Conservation (phyloP, 2,113 vertebrate genomes). For the Alligator sinensis region DNA sequence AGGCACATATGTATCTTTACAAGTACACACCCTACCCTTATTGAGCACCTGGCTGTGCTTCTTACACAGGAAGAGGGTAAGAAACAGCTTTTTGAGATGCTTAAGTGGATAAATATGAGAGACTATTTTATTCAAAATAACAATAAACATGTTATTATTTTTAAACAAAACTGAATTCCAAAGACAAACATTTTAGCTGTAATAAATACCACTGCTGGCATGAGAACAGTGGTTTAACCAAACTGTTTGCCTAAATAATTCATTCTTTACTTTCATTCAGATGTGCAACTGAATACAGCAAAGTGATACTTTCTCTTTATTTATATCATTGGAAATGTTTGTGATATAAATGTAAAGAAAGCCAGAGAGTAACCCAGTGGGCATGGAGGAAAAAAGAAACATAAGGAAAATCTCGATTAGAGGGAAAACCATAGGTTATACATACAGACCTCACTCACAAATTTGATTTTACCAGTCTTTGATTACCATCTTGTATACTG, state of each 20-base stretch:
- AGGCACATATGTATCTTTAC: slow-evolving; percentile 33
- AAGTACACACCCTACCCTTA: slow-evolving; percentile 4
- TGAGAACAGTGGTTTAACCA: background rate
- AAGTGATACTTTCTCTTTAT: background rate
- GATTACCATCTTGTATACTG: background rate
- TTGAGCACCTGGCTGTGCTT: slow-evolving; percentile 57
- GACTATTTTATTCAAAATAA: slow-evolving; percentile 5
- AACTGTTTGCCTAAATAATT: background rate
- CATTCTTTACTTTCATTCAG: background rate
- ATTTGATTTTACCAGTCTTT: background rate
- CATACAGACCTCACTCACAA: background rate
- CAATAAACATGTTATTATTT: background rate
- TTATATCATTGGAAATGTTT: background rate
- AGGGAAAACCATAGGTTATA: background rate
- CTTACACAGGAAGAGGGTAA: background rate
- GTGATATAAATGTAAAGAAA: slow-evolving; percentile 16
- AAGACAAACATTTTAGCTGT: background rate
- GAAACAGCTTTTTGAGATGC: slow-evolving; percentile 12
- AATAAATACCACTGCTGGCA: background rate
- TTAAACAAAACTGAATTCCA: slow-evolving; percentile 28
- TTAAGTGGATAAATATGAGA: background rate
- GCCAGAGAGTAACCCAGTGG: background rate
- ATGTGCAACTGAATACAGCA: background rate
- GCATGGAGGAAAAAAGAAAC: background rate
- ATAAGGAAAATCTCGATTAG: background rate